A percentile compares a stretch with the other conserved stretches of the same genome.
Conservation (phyloP, 2,888 invertebrate genomes). For the Agriotes lineatus region DNA sequence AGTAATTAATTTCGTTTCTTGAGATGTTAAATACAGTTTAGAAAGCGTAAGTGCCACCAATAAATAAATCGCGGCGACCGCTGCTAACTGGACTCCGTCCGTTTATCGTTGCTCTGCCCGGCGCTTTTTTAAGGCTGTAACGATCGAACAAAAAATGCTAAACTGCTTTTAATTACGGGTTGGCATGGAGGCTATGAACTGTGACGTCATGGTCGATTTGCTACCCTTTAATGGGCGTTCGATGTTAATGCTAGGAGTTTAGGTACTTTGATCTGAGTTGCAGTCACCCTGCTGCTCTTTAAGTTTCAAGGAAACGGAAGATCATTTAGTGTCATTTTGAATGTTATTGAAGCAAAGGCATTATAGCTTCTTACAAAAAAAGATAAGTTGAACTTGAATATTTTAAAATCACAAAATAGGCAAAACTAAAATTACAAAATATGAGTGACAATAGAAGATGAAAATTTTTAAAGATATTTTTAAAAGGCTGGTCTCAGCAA, state of each 20-base stretch:
- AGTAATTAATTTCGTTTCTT: conserved; percentile 63
- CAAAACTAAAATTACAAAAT: no score
- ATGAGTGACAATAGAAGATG: no score
- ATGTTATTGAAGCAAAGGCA: no score
- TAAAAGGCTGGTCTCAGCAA: no score
- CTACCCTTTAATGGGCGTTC: conserved; percentile 36
- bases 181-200: conserved; percentile 45
- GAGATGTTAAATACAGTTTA: conserved; percentile 64
- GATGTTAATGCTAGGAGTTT: conserved; percentile 21
- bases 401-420: no score
- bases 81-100: not conserved
- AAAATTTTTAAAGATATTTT: no score
- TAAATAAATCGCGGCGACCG: conserved; percentile 56
- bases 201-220: conserved; percentile 50
- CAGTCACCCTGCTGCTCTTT: no score
- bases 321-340: no score
- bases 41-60: conserved; percentile 64
- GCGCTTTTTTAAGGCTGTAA: conserved; percentile 2
- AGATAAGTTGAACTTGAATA: no score
- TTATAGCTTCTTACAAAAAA: no score
- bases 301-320: no score
- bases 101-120: not conserved
- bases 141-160: conserved; percentile 34
- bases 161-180: conserved; percentile 50
- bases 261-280: no score